These are phyloP conservation scores for Eupithecia insigniata DNA, from an alignment of 2,888 invertebrate genomes.

Conservation along the genomic window DNA sequence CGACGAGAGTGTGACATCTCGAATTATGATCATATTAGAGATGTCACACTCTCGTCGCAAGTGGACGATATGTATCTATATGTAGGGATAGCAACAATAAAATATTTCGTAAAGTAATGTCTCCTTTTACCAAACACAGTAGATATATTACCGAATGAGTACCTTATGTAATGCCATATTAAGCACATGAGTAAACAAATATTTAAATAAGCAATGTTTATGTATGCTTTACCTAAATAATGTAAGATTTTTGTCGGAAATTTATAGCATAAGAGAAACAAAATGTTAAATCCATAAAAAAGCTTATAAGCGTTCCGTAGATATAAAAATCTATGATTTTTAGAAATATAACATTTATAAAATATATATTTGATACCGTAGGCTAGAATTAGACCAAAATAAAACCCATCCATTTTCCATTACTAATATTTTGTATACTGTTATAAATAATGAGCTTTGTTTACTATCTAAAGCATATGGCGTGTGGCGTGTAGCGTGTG, in stretches of 20 bases:
- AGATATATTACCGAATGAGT: slow-evolving; percentile 56
- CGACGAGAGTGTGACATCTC: too few relatives aligned
- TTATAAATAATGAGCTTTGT: slow-evolving; percentile 45
- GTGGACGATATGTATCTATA: too few relatives aligned
- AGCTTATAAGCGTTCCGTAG: slow-evolving; percentile 6
- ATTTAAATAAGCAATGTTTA: slow-evolving; percentile 4
- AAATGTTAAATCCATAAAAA: slow-evolving; percentile 7
- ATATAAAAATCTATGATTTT: slow-evolving; percentile 50
- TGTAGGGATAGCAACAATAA: background rate
- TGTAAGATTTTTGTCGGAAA: background rate
- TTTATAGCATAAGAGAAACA: background rate
- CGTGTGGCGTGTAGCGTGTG: too few relatives aligned
- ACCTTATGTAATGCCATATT: slow-evolving; percentile 50
- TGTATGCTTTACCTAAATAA: background rate
- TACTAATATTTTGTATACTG: slow-evolving; percentile 43
- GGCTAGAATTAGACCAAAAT: slow-evolving; percentile 72
- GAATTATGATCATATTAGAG: too few relatives aligned
- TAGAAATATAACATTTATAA: slow-evolving; percentile 44
- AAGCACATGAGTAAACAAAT: slow-evolving; percentile 3
- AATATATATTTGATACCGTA: slow-evolving; percentile 58
- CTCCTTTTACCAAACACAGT: slow-evolving; percentile 12
- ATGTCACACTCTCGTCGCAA: too few relatives aligned
- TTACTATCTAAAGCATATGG: slow-evolving; percentile 38
- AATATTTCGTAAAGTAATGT: background rate
- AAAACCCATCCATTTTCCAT: slow-evolving; percentile 57